A percentile compares a stretch with the other conserved stretches of the same genome.
phyloP scores from a whole-genome alignment of 2,888 invertebrate species.

The Tortrix viridana region DNA sequence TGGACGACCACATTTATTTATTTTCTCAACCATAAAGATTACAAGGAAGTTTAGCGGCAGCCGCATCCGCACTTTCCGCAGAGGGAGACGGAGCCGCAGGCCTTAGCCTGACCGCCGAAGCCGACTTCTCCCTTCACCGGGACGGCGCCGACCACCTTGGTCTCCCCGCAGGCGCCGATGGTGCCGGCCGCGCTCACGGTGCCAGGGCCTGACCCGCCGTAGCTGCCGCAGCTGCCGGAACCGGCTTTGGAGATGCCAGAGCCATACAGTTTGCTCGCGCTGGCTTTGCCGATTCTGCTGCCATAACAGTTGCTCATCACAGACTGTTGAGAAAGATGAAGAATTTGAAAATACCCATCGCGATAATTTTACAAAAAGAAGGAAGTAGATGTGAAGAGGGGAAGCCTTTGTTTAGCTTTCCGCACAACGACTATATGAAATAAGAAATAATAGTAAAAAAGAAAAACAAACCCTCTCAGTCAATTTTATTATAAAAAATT shows the following conservation, averaged over 20 bases:
- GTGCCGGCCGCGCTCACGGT: constrained; percentile 3
- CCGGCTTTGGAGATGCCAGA: constrained; percentile 8
- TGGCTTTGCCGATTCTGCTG: constrained; percentile 7
- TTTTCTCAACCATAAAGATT: no score
- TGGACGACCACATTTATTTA: no score
- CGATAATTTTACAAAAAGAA: background rate
- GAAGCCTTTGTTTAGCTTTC: no score
- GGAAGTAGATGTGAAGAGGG: no score
- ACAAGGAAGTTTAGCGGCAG: constrained; percentile 4
- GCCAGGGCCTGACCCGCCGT: constrained; percentile 15
- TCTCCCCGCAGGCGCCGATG: constrained; percentile 33
- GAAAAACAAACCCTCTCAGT: no score
- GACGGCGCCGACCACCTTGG: constrained; percentile 37
- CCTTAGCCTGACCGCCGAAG: constrained; percentile 20
- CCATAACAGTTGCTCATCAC: constrained; percentile 6
- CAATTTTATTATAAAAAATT: no score
- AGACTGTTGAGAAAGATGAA: constrained; percentile 1
- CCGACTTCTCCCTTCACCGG: constrained; percentile 25
- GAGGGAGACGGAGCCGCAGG: constrained; percentile 23
- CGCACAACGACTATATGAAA: no score
- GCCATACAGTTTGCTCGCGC: background rate
- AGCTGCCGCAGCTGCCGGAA: constrained; percentile 17
- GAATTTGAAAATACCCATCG: no score
- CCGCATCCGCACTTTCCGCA: constrained; percentile 23
- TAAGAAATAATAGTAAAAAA: no score